These are phyloP conservation scores for Drosophila tsacasi DNA, from an alignment of 1,140 invertebrate species.

Conservation along the genomic window DNA sequence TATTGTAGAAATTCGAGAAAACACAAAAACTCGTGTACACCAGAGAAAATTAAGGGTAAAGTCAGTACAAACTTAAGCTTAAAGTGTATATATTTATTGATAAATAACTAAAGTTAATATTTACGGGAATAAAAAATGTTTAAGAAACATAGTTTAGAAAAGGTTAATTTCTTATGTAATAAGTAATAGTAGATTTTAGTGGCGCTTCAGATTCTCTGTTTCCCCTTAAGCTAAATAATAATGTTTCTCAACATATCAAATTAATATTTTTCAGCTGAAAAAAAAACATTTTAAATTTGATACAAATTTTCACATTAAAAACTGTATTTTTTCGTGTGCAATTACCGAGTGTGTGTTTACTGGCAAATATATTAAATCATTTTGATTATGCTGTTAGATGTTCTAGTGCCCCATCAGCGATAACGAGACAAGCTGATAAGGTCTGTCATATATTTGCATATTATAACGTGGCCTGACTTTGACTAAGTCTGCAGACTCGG, in stretches of 20 bases:
- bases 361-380: constrained; percentile 78
- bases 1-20: constrained; percentile 46
- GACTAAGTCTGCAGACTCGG: constrained; percentile 44
- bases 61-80: neutral
- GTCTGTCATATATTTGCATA: constrained; percentile 69
- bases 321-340: neutral
- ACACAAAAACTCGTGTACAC: constrained; percentile 10
- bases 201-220: neutral
- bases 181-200: neutral
- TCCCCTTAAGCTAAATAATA: neutral
- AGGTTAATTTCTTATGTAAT: neutral
- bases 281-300: neutral
- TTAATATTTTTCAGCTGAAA: neutral
- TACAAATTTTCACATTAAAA: neutral
- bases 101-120: neutral
- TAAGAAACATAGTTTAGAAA: neutral
- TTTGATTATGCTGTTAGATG: constrained; percentile 74
- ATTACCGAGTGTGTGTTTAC: constrained; percentile 49
- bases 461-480: constrained; percentile 59
- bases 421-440: constrained; percentile 62
- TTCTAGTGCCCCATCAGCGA: constrained; percentile 52
- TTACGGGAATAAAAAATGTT: neutral
- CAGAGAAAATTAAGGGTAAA: constrained; percentile 3
- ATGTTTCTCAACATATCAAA: neutral
- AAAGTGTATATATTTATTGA: neutral